Percentiles rank a stretch among this genome's conserved stretches.
These are phyloP conservation scores for Drosophila takahashii DNA, from an alignment of 1,140 invertebrate genomes.

Conservation along the genomic window DNA sequence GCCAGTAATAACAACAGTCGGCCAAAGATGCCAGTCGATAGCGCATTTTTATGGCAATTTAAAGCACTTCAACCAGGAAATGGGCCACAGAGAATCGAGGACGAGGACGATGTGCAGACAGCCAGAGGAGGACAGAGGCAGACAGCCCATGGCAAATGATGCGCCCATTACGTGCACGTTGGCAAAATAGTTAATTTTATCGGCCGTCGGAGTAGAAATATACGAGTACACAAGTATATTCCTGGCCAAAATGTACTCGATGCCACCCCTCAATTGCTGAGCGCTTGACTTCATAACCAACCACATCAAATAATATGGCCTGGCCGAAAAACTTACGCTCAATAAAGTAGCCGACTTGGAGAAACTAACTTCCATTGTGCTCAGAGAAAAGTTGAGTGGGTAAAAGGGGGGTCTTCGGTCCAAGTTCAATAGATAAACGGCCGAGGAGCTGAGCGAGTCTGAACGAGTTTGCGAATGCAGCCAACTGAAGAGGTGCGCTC, in stretches of 20 bases:
- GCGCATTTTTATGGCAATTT: slow-evolving; percentile 78
- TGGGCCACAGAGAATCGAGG: slow-evolving; percentile 31
- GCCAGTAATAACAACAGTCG: slow-evolving; percentile 28
- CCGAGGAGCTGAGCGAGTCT: slow-evolving; percentile 5
- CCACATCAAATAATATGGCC: slow-evolving; percentile 76
- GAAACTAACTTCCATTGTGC: slow-evolving; percentile 79
- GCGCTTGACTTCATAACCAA: slow-evolving; percentile 71
- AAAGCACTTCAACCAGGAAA: slow-evolving; percentile 75
- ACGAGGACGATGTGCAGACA: slow-evolving; percentile 21
- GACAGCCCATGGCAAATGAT: slow-evolving; percentile 68
- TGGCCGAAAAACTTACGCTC: slow-evolving; percentile 72
- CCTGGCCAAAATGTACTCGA: slow-evolving; percentile 56
- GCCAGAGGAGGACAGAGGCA: slow-evolving; percentile 4
- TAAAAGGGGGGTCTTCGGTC: slow-evolving; percentile 23
- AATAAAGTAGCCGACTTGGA: slow-evolving; percentile 79
- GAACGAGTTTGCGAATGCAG: slow-evolving; percentile 77
- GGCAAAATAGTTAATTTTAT: slow-evolving; percentile 80
- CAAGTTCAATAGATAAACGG: slow-evolving; percentile 72
- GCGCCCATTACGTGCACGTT: slow-evolving; percentile 75
- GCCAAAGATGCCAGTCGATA: slow-evolving; percentile 69
- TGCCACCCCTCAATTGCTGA: slow-evolving; percentile 9
- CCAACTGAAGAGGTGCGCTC: slow-evolving; percentile 78
- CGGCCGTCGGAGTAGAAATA: slow-evolving; percentile 73
- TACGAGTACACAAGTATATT: slow-evolving; percentile 20
- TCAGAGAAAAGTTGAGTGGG: slow-evolving; percentile 3